Evolutionary conservation across 2,113 vertebrate species (phyloP), one percentile per base, ranked within the genome.

Genomic region (Percina caprodes): DNA sequence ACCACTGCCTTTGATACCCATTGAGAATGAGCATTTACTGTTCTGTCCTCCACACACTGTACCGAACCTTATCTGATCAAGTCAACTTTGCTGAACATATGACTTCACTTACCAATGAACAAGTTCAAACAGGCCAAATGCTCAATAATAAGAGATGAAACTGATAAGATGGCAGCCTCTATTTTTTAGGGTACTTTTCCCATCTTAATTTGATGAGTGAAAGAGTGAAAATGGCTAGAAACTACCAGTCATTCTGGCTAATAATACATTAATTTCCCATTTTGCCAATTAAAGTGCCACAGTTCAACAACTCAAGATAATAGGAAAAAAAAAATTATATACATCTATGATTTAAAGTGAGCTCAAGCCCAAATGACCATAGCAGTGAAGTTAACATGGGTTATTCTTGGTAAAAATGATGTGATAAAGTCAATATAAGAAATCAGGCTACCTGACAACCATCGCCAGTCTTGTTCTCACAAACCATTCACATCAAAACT

Each of bases 71-170:
- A 18, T 21, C 14, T 2, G 49, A 49, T 39, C 33, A 35, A 18
- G 6, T 45, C 23, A 26, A 23, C 65, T 59, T 58, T 55, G 65
- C 39, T 60, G 24, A 13, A 67, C 7, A 63, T 49, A 24, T 61
- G 51, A 74, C 76, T 56, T 58, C 10, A 56, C 21, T 45, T n/a
- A 5, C 10, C 11, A 70, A 14, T 14, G 9, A 48, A 30, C 73
- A 84, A 10, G 77, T 69, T 74, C 7, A 21, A 21, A 67, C 78
- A 81, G 52, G 26, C 2, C 49, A 51, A 14, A 30, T 35, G 8
- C 13, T 59, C 3, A 12, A 24, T 62, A 46, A 6, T 52, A 55
- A 55, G 15, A 74, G 54, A 39, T 24, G 35, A 10, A 23, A 33
- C 19, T 48, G 66, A 76, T 39, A 23, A 46, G 46, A 10, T 16